These are phyloP conservation scores for Scaptomyza tumidula DNA, from an alignment of 2,888 invertebrate species.

Conservation along the genomic window DNA sequence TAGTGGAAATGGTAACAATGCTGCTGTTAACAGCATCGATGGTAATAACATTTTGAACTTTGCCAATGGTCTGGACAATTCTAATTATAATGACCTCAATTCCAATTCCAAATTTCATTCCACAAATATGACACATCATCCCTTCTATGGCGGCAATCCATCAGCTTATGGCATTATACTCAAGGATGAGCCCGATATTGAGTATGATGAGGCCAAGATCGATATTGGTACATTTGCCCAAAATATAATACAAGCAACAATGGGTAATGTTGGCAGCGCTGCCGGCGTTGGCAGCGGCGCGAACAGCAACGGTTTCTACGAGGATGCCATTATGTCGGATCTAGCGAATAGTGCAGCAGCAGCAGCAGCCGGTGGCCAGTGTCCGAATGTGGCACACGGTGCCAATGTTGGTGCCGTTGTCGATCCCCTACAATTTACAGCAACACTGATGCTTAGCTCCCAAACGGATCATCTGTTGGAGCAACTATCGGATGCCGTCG, in stretches of 20 bases:
- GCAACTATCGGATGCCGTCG: constrained; percentile 92
- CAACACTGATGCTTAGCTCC: constrained; percentile 91
- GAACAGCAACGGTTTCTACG: constrained; percentile 85
- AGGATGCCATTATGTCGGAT: constrained; percentile 93
- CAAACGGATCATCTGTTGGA: constrained; percentile 91
- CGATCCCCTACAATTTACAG: constrained; percentile 92
- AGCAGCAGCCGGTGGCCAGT: constrained; percentile 69
- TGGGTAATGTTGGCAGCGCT: constrained; percentile 52
- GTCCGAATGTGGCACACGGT: constrained; percentile 77
- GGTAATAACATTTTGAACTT: constrained; percentile 84
- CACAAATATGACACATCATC: constrained; percentile 61
- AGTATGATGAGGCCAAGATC: constrained; percentile 91
- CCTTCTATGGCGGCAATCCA: constrained; percentile 86
- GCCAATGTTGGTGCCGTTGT: constrained; percentile 85
- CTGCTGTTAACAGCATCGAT: constrained; percentile 58
- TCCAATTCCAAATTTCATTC: constrained; percentile 76
- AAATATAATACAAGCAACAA: constrained; percentile 82
- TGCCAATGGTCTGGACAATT: constrained; percentile 77
- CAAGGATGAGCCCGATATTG: constrained; percentile 92
- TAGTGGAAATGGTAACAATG: constrained; percentile 83
- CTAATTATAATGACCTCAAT: constrained; percentile 77
- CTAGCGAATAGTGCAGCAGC: constrained; percentile 85
- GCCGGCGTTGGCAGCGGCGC: constrained; percentile 2
- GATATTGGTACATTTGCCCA: constrained; percentile 85
- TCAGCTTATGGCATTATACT: constrained; percentile 92